phyloP scores from a whole-genome alignment of 2,113 vertebrate genomes.

The Asarcornis scutulata region DNA sequence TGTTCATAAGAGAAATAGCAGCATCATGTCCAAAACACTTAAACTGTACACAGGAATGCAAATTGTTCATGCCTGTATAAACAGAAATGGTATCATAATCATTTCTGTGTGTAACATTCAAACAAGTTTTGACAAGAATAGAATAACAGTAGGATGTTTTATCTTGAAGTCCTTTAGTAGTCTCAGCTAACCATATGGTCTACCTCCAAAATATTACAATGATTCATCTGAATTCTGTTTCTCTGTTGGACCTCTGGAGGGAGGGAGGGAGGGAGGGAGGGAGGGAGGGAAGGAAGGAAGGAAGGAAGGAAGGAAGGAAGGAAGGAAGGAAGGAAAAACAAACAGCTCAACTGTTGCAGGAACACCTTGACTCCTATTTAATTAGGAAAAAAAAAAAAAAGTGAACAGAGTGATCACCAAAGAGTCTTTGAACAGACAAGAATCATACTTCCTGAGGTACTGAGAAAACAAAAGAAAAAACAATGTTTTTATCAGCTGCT shows the following conservation, averaged over 20 bases:
- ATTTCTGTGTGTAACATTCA: background rate
- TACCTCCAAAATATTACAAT: background rate
- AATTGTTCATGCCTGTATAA: background rate
- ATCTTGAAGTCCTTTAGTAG: background rate
- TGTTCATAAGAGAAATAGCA: background rate
- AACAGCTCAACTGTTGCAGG: background rate
- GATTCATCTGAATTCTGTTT: background rate
- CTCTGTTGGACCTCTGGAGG: background rate
- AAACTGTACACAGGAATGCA: background rate
- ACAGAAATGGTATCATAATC: background rate
- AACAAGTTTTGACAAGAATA: background rate
- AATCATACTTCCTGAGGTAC: background rate
- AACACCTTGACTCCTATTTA: background rate
- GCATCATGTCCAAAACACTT: background rate
- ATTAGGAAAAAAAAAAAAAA: background rate
- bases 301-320: background rate
- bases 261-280: background rate
- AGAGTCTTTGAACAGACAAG: background rate
- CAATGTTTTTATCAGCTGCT: background rate
- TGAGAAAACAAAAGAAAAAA: background rate
- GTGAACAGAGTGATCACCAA: background rate
- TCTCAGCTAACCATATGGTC: background rate
- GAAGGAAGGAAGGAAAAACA: background rate
- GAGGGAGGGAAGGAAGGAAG: background rate
- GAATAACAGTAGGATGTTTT: background rate